These are phyloP conservation scores for Xyliphius kryptos DNA, from an alignment of 2,113 vertebrate genomes.

Conservation along the genomic window DNA sequence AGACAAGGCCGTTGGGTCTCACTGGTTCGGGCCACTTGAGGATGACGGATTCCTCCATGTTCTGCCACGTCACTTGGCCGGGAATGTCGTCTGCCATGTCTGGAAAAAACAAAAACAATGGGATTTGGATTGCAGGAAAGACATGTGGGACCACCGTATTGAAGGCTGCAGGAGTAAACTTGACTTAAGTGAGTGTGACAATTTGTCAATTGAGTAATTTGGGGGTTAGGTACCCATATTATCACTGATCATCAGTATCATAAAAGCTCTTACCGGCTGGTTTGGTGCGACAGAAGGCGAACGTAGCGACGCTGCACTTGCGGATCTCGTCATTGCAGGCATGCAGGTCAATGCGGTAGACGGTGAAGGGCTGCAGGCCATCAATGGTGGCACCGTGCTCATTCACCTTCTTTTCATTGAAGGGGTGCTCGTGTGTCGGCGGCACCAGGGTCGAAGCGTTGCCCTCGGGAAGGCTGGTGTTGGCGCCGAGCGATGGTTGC, in stretches of 20 bases:
- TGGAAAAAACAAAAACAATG: slow-evolving; percentile 50
- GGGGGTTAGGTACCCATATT: no score
- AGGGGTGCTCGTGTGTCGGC: slow-evolving; percentile 70
- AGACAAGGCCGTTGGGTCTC: slow-evolving; percentile 84
- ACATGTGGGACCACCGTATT: no score
- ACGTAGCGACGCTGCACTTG: slow-evolving; percentile 88
- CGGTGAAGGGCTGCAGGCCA: slow-evolving; percentile 82
- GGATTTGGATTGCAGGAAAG: no score
- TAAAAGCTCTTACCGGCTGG: slow-evolving; percentile 88
- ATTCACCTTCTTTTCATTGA: slow-evolving; percentile 76
- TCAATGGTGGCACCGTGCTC: slow-evolving; percentile 79
- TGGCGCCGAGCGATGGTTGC: slow-evolving; percentile 42
- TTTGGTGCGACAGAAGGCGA: slow-evolving; percentile 91
- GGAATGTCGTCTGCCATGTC: slow-evolving; percentile 93
- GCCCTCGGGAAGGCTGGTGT: slow-evolving; percentile 56
- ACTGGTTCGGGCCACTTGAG: slow-evolving; percentile 82
- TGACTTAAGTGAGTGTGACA: no score
- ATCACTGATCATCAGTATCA: no score
- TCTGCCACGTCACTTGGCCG: slow-evolving; percentile 75
- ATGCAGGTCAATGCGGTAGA: slow-evolving; percentile 94
- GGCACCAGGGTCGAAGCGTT: slow-evolving; percentile 63
- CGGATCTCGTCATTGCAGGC: slow-evolving; percentile 88
- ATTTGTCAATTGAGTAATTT: no score
- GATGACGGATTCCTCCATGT: slow-evolving; percentile 75
- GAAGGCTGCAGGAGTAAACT: no score